Evolutionary conservation across 2,888 invertebrate species (phyloP), one percentile per base, ranked within the genome.

Genomic region (Lordiphosa fenestrarum): DNA sequence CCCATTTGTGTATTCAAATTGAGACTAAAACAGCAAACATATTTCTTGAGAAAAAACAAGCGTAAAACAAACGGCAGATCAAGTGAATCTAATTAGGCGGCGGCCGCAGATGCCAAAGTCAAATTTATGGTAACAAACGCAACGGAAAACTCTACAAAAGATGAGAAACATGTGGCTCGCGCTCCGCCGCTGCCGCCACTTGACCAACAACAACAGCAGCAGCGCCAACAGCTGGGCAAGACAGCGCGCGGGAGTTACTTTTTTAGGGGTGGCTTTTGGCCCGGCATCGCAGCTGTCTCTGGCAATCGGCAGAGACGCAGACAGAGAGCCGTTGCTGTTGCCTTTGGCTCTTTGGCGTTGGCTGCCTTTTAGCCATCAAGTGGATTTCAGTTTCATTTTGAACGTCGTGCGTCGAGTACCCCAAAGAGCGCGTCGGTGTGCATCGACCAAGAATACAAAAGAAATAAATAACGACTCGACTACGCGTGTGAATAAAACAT

Each of bases 351-450:
- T 66, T 64, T 65, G 66, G 50, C 59, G 58, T 42, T 66, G 49
- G 53, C 66, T 55, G 49, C 66, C 65, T 70, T 71, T 65, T 66
- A 66, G 69, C 55, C 83, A 76, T 76, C 82, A 74, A 77, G 75
- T 75, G 76, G 78, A 80, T 80, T 87, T 88, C 83, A 87, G 87
- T 87, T 88, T 86, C 85, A 87, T 76, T 88, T 86, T 76, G 85
- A 84, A 87, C 87, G 86, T 84, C 86, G 87, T 86, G 83, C 84
- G 85, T 80, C 54, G 81, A 72, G 77, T 85, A 77, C 85, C 85
- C 73, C 69, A 60, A 57, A 63, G 60, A 47, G 50, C 47, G 38
- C 37, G 38, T 49, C 49, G 49, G 49, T 37, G n/a, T 41, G 23
- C 25, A 41, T 44, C 47, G 53, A 44, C 40, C 48, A 35, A 38